phyloP scores from a whole-genome alignment of 2,888 invertebrate species.

The Octodonta nipae region DNA sequence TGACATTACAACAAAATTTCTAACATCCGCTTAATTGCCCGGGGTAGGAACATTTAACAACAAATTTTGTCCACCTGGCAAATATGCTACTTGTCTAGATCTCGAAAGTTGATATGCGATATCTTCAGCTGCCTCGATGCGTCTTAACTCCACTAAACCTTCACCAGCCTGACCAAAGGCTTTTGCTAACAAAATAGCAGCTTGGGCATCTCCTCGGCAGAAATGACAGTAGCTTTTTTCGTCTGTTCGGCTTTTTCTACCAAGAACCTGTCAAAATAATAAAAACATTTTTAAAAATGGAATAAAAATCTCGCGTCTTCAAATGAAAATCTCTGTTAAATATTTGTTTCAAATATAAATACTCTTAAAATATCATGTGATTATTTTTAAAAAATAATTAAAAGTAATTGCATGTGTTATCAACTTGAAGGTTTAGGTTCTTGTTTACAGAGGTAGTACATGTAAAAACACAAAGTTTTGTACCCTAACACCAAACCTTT shows the following conservation, averaged over 20 bases:
- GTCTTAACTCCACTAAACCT: slow-evolving; percentile 90
- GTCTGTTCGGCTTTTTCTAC: slow-evolving; percentile 99
- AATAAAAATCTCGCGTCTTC: too few species aligned
- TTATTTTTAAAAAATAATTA: too few species aligned
- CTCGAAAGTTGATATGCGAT: slow-evolving; percentile 92
- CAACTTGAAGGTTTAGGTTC: too few species aligned
- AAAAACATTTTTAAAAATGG: too few species aligned
- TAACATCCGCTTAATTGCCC: slow-evolving; percentile 17
- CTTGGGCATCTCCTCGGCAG: slow-evolving; percentile 95
- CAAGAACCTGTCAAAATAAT: slow-evolving; percentile 78
- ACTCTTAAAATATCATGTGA: too few species aligned
- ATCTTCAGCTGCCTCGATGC: slow-evolving; percentile 98
- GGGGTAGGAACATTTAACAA: slow-evolving; percentile 60
- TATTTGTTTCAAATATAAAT: too few species aligned
- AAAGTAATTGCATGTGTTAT: too few species aligned
- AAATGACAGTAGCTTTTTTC: slow-evolving; percentile 71
- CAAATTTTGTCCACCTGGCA: slow-evolving; percentile 79
- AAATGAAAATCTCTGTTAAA: background rate
- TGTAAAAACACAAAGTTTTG: too few species aligned
- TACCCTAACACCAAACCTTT: too few species aligned
- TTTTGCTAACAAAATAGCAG: slow-evolving; percentile 82
- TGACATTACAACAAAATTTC: background rate
- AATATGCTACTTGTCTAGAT: slow-evolving; percentile 87
- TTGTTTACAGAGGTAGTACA: too few species aligned
- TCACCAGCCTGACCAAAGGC: slow-evolving; percentile 91